phyloP scores from a whole-genome alignment of 2,113 vertebrate genomes.

The Neopipo cinnamomea region DNA sequence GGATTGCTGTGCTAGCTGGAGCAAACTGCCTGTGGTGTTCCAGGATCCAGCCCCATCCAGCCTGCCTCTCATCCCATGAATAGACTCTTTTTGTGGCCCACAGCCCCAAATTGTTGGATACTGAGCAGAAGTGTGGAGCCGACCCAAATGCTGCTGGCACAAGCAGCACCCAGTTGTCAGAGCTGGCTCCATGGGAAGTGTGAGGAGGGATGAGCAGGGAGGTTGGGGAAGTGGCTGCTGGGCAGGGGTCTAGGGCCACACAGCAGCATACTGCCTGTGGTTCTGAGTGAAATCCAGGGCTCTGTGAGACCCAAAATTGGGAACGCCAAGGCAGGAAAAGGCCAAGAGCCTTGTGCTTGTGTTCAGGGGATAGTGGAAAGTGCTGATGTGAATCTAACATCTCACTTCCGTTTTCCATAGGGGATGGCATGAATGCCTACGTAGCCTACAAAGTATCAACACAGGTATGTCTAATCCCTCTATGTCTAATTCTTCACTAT shows the following conservation, averaged over 20 bases:
- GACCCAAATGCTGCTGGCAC: constrained; percentile 7
- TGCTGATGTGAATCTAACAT: not conserved
- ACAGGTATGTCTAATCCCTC: constrained; percentile 77
- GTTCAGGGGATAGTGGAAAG: not conserved
- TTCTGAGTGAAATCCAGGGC: not conserved
- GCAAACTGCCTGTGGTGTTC: not conserved
- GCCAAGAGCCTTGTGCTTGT: not conserved
- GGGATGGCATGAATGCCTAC: constrained; percentile 97
- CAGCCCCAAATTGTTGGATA: constrained; percentile 67
- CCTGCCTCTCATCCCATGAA: constrained; percentile 7
- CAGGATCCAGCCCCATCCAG: constrained; percentile 4
- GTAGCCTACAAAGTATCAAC: constrained; percentile 96
- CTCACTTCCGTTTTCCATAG: constrained; percentile 57
- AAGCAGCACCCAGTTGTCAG: constrained; percentile 67
- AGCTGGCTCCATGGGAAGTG: constrained; percentile 7
- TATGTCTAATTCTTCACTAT: not conserved
- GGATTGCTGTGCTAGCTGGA: constrained; percentile 45
- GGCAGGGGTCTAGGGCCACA: not conserved
- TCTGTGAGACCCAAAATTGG: not conserved
- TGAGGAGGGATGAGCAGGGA: constrained; percentile 23
- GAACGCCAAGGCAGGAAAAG: not conserved
- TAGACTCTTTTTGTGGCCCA: constrained; percentile 46
- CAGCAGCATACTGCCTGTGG: not conserved
- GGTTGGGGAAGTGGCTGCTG: not conserved
- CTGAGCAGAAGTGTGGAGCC: constrained; percentile 62